Evolutionary conservation across 2,113 vertebrate genomes (phyloP).

Genomic region (Ploceus nigricollis): DNA sequence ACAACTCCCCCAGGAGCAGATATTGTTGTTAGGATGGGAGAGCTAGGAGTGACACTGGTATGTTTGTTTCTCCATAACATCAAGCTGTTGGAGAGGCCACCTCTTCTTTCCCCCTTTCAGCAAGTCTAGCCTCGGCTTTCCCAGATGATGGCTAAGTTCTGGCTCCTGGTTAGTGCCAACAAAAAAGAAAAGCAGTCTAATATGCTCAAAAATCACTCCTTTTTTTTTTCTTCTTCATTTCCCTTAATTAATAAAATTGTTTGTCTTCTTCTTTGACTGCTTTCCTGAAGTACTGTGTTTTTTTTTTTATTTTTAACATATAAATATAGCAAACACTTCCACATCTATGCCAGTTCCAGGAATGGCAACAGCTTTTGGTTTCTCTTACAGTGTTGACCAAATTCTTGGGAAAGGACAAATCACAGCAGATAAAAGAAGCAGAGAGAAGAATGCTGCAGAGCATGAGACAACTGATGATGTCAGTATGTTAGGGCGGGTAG

Average conservation of each 20-base stretch:
- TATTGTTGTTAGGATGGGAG: background rate
- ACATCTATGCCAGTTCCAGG: background rate
- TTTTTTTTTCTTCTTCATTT: background rate
- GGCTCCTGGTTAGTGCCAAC: background rate
- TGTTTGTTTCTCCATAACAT: background rate
- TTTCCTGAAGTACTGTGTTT: background rate
- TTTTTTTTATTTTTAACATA: background rate
- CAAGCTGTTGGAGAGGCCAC: background rate
- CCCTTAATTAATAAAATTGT: background rate
- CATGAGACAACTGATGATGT: constrained; percentile 89
- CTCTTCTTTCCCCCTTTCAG: background rate
- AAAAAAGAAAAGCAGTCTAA: background rate
- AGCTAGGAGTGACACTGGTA: background rate
- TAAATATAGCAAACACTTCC: background rate
- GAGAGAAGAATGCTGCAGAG: constrained; percentile 90
- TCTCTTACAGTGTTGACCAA: constrained; percentile 88
- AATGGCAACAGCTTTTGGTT: background rate
- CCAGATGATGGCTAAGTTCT: background rate
- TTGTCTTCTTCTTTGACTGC: background rate
- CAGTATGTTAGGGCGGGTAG: constrained; percentile 95
- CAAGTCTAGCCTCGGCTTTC: background rate
- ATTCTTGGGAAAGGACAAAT: constrained; percentile 97
- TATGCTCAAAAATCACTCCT: background rate
- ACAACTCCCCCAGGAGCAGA: background rate
- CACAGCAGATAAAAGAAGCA: constrained; percentile 89